phyloP scores from a whole-genome alignment of 2,888 invertebrate genomes.

The Cosmia trapezina region DNA sequence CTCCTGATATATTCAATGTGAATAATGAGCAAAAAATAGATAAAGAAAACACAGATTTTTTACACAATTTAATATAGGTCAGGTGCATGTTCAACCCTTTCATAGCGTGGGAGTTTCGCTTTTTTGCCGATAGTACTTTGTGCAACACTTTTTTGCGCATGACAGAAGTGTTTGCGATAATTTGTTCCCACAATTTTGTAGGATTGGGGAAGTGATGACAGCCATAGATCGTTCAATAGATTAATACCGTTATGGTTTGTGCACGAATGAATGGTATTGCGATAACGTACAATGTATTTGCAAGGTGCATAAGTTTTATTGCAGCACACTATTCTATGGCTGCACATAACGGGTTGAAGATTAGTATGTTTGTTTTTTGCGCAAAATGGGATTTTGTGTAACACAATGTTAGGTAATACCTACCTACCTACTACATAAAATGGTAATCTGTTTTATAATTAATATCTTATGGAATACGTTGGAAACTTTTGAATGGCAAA shows the following conservation, averaged over 20 bases:
- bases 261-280: slow-evolving; percentile 55
- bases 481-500: background rate
- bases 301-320: slow-evolving; percentile 61
- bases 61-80: slow-evolving; percentile 87
- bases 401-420: background rate
- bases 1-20: slow-evolving; percentile 77
- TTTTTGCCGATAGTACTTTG: slow-evolving; percentile 82
- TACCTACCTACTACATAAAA: no score
- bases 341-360: slow-evolving; percentile 58
- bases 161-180: slow-evolving; percentile 88
- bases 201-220: slow-evolving; percentile 88
- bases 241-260: slow-evolving; percentile 78
- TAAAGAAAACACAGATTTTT: slow-evolving; percentile 83
- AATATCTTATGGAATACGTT: background rate
- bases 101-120: slow-evolving; percentile 86
- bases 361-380: slow-evolving; percentile 21
- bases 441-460: no score
- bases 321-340: slow-evolving; percentile 32
- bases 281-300: slow-evolving; percentile 65
- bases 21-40: slow-evolving; percentile 86
- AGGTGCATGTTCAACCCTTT: slow-evolving; percentile 90
- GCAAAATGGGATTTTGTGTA: background rate
- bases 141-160: slow-evolving; percentile 84
- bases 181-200: slow-evolving; percentile 88
- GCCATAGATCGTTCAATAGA: slow-evolving; percentile 80